Evolutionary conservation across 2,797 vertebrate genomes (phyloP), one percentile per base, ranked within the genome.

Genomic region (Lepidocolaptes lacrymiger): DNA sequence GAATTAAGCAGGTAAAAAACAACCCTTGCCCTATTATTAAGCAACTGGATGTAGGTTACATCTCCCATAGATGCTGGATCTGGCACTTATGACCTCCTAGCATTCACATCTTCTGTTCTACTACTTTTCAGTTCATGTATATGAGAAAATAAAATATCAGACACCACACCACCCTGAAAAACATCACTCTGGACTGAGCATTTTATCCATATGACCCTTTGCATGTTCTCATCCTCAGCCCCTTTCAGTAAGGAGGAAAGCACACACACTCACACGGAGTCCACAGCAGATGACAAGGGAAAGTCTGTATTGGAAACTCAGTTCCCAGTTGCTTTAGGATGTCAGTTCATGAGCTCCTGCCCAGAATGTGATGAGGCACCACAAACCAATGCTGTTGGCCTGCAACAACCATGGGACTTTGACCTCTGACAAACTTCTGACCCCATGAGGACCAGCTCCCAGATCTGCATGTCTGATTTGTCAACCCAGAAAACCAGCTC

Each of bases 181-280:
- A 18, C 24, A 54, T 14, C 15, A 5, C 18, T 73, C 44, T 59
- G 23, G 36, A 34, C 6, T 1, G 0, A 43, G 24, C 55, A 37
- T 81, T 91, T 73, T 61, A 72, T 56, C 41, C 4, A 3, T 55
- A 52, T 58, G 32, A 91, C 46, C n/a, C 34, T 95, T 91, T 51
- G 51, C 49, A 32, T 10, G 21, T 86, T 63, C 36, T 93, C 58
- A 59, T 55, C 48, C 89, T 84, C 55, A 87, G 12, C 2, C 7
- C 89, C 9, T 49, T 93, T 75, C 37, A 91, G 73, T 51, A 68
- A 59, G 41, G 48, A 83, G 39, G 82, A 94, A 93, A 82, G 28
- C 59, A 54, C 11, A 18, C 10, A 26, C 4, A 13, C 4, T 22
- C 14, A 37, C 20, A 14, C 5, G 30, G 3, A n/a, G 10, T 8